A percentile compares a stretch with the other conserved stretches of the same genome.
phyloP scores from a whole-genome alignment of 2,888 invertebrate genomes.

The Pyrrhosoma nymphula region DNA sequence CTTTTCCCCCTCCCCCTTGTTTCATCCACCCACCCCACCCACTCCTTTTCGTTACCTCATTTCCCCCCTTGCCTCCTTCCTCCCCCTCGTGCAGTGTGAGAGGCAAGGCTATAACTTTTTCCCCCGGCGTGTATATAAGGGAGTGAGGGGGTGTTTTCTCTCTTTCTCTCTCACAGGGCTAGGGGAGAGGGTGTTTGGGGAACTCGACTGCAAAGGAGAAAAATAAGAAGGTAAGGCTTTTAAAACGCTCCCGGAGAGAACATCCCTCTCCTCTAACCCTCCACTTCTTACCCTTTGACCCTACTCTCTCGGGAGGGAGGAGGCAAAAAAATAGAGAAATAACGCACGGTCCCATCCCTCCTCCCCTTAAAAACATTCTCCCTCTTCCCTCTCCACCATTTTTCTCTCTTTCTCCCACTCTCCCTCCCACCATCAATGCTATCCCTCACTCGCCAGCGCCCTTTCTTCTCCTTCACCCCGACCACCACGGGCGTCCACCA shows the following conservation, averaged over 20 bases:
- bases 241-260: slow-evolving; percentile 48
- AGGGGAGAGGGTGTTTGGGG: background rate
- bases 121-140: slow-evolving; percentile 26
- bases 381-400: background rate
- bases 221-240: slow-evolving; percentile 36
- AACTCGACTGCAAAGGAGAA: background rate
- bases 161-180: too few relatives aligned
- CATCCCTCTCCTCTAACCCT: background rate
- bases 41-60: background rate
- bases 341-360: slow-evolving; percentile 10
- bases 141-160: background rate
- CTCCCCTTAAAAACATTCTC: background rate
- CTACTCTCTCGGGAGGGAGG: background rate
- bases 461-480: background rate
- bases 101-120: slow-evolving; percentile 37
- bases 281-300: slow-evolving; percentile 55
- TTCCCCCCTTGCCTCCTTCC: background rate
- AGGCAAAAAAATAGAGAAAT: slow-evolving; percentile 22
- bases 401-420: background rate
- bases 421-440: background rate
- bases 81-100: background rate
- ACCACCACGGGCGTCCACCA: background rate
- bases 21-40: background rate
- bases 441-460: background rate
- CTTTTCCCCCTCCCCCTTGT: background rate